Conservation (phyloP, 2,888 invertebrate genomes). For the Noctua fimbriata region DNA sequence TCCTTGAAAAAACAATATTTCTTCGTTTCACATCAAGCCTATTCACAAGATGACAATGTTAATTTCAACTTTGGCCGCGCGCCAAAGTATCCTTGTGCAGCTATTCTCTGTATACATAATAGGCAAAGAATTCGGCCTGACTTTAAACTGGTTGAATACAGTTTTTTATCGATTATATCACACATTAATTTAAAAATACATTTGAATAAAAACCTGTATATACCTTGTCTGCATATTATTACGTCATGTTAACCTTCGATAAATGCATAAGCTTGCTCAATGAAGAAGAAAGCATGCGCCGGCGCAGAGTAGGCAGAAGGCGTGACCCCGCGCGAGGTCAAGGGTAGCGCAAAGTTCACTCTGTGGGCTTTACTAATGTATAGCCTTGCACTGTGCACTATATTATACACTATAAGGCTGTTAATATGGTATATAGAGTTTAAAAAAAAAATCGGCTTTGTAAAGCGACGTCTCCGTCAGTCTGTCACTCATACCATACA, state of each 20-base stretch:
- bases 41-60: background rate
- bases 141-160: background rate
- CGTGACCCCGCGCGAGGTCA: slow-evolving; percentile 68
- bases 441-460: background rate
- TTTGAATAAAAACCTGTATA: slow-evolving; percentile 18
- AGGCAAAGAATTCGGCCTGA: background rate
- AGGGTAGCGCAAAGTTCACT: slow-evolving; percentile 64
- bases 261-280: slow-evolving; percentile 57
- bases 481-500: background rate
- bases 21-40: background rate
- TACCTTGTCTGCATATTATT: slow-evolving; percentile 36
- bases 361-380: slow-evolving; percentile 36
- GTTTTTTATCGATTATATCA: slow-evolving; percentile 25
- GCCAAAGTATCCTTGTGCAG: background rate
- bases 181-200: slow-evolving; percentile 7
- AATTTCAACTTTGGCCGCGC: background rate
- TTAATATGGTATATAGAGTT: background rate
- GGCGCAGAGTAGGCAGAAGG: slow-evolving; percentile 46
- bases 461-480: background rate
- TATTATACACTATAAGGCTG: background rate
- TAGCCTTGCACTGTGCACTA: background rate
- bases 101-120: background rate
- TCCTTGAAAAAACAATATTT: background rate
- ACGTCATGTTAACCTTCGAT: slow-evolving; percentile 52
- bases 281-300: slow-evolving; percentile 72